Conservation (phyloP, 2,888 invertebrate genomes). For the Microplitis deprimator region DNA sequence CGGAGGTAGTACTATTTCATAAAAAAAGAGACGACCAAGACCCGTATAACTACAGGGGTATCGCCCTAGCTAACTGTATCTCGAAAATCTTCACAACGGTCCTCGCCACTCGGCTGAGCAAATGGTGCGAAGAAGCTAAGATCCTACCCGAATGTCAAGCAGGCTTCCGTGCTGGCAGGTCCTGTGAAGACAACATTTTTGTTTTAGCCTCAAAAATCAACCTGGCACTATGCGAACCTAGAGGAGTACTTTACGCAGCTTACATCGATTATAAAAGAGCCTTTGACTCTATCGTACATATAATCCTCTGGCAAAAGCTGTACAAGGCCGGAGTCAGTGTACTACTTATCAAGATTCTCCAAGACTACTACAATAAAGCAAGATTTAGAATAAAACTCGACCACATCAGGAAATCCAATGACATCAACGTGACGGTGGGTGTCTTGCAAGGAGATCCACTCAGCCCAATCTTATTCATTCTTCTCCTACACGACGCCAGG, state of each 20-base stretch:
- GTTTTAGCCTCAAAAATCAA: slow-evolving; percentile 21
- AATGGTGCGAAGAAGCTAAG: not conserved
- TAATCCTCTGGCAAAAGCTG: slow-evolving; percentile 6
- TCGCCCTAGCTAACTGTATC: slow-evolving; percentile 54
- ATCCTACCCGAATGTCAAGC: slow-evolving; percentile 44
- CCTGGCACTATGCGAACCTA: not conserved
- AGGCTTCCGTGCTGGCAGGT: slow-evolving; percentile 37
- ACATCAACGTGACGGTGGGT: slow-evolving; percentile 6
- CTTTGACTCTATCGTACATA: slow-evolving; percentile 23
- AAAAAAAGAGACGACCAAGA: slow-evolving; percentile 54
- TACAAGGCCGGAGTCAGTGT: not conserved
- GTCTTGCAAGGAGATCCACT: slow-evolving; percentile 19
- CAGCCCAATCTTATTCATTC: slow-evolving; percentile 25
- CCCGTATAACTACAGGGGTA: slow-evolving; percentile 55
- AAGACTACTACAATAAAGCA: not conserved
- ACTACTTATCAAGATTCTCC: not conserved
- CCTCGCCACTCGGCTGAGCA: not conserved
- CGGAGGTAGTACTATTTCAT: slow-evolving; percentile 51
- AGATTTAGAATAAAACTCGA: not conserved
- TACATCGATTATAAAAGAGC: slow-evolving; percentile 13
- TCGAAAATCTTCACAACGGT: slow-evolving; percentile 54
- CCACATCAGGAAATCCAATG: not conserved
- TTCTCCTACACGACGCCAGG: not conserved
- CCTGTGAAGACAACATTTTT: slow-evolving; percentile 46
- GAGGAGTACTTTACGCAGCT: not conserved